phyloP scores from a whole-genome alignment of 2,797 vertebrate genomes.

The Todus mexicanus region DNA sequence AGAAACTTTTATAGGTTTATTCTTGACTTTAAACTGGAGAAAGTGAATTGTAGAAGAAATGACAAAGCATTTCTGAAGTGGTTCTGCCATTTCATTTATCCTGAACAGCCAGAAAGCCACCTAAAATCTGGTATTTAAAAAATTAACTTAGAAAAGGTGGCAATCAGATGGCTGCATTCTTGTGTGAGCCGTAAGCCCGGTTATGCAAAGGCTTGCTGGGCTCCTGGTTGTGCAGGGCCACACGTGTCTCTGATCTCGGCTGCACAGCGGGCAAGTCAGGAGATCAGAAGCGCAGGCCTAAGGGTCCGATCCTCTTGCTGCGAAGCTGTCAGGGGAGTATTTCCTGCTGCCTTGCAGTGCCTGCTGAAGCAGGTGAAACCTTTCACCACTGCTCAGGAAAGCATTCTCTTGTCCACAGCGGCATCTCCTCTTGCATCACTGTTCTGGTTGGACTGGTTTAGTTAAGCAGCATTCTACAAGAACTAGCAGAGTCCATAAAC shows the following conservation, averaged over 20 bases:
- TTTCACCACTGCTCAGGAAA: not conserved
- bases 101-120: not conserved
- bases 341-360: not conserved
- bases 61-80: not conserved
- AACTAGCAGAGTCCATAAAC: not conserved
- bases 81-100: not conserved
- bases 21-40: not conserved
- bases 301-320: not conserved
- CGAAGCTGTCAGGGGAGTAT: rapidly evolving
- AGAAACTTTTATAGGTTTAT: not conserved
- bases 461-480: not conserved
- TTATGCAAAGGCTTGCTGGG: no score
- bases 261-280: not conserved
- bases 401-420: not conserved
- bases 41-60: not conserved
- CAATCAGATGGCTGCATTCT: not conserved
- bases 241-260: not conserved
- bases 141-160: rapidly evolving
- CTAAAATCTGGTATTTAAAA: not conserved
- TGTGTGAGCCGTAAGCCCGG: no score
- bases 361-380: not conserved
- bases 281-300: not conserved
- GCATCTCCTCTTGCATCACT: not conserved
- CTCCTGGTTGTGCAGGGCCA: not conserved
- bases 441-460: not conserved